Conservation (phyloP, 2,113 vertebrate genomes). For the Epinephelus moara region DNA sequence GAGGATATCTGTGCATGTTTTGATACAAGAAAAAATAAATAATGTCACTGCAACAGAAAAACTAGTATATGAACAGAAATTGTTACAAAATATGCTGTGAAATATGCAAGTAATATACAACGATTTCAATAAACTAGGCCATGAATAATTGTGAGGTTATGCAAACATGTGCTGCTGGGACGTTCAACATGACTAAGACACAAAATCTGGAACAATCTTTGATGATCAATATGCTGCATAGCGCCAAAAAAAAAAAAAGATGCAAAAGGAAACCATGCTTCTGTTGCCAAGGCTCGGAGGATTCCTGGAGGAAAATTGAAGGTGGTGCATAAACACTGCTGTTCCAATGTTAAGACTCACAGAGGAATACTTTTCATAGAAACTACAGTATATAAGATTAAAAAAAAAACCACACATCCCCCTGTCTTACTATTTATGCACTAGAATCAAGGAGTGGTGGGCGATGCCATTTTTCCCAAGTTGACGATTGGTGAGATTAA, state of each 20-base stretch:
- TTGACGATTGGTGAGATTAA: conserved; percentile 33
- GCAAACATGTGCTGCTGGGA: neutral
- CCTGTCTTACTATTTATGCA: conserved; percentile 14
- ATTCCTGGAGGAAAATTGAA: conserved; percentile 14
- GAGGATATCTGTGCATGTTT: neutral
- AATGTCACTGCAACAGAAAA: neutral
- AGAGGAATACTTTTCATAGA: neutral
- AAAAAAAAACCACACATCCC: neutral
- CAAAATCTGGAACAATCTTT: neutral
- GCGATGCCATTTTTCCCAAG: conserved; percentile 11
- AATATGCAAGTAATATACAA: neutral
- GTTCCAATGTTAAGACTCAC: neutral
- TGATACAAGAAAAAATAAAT: neutral
- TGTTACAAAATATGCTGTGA: neutral
- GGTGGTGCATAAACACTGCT: neutral
- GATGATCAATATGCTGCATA: conserved; percentile 1
- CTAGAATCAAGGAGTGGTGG: conserved; percentile 8
- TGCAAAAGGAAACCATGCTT: neutral
- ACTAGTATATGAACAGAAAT: neutral
- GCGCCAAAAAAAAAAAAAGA: neutral
- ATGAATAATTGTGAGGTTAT: conserved; percentile 13
- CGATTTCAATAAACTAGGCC: neutral
- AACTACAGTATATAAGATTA: conserved; percentile 7
- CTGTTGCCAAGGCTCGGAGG: neutral
- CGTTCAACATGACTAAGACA: neutral